Evolutionary conservation across 2,113 vertebrate species (phyloP).

Genomic region (Athene cunicularia): DNA sequence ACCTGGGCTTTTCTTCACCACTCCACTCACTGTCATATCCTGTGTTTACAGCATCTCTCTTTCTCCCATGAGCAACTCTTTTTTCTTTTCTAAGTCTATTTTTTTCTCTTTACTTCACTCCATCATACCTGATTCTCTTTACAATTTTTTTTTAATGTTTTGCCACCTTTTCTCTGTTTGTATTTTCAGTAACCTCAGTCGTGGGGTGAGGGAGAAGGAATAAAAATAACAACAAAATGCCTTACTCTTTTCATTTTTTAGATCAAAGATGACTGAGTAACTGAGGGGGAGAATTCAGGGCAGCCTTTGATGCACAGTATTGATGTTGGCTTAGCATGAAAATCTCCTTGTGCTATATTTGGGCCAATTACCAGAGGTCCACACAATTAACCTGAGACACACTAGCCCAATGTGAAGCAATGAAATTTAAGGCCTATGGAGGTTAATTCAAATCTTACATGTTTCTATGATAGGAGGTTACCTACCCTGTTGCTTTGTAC

Average conservation of each 20-base stretch:
- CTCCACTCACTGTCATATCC: background rate
- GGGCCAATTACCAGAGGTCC: conserved; percentile 50
- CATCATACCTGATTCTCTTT: background rate
- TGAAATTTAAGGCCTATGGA: background rate
- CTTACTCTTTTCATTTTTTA: conserved; percentile 54
- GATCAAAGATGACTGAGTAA: conserved; percentile 65
- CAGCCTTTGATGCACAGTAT: conserved; percentile 63
- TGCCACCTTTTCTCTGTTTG: conserved; percentile 26
- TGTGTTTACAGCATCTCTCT: background rate
- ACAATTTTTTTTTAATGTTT: background rate
- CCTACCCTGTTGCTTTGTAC: background rate
- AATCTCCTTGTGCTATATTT: conserved; percentile 56
- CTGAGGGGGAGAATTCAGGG: conserved; percentile 27
- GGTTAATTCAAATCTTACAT: conserved; percentile 59
- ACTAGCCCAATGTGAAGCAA: conserved; percentile 3
- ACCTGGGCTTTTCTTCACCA: background rate
- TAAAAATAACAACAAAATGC: conserved; percentile 60
- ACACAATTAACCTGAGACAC: conserved; percentile 52
- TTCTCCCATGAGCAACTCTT: background rate
- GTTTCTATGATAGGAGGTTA: conserved; percentile 33
- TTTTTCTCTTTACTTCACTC: background rate
- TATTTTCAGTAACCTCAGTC: conserved; percentile 32
- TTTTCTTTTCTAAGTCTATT: background rate
- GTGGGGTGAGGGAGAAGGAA: background rate
- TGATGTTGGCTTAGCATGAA: conserved; percentile 65